A percentile compares a stretch with the other conserved stretches of the same genome.
phyloP scores from a whole-genome alignment of 2,113 vertebrate genomes.

The Hydropotes inermis region DNA sequence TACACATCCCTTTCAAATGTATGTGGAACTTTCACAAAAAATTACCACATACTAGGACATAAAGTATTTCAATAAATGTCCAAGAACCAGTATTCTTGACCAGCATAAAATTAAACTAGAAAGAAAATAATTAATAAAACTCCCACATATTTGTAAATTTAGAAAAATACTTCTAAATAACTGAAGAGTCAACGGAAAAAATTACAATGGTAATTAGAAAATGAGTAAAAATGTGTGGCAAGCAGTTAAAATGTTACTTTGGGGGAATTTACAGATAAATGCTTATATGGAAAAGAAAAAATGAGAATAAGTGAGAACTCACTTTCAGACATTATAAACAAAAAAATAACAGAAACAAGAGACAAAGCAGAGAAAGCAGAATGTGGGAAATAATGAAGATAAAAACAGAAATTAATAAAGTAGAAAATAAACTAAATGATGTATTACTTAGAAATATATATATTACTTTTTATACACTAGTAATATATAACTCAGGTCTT shows the following conservation, averaged over 20 bases:
- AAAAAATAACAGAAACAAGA: background rate
- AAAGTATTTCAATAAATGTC: background rate
- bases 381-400: background rate
- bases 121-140: background rate
- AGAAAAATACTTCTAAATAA: background rate
- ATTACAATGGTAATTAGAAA: background rate
- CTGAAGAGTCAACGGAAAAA: background rate
- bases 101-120: background rate
- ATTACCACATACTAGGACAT: background rate
- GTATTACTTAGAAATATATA: background rate
- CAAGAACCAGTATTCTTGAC: background rate
- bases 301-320: background rate
- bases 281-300: background rate
- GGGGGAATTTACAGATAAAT: background rate
- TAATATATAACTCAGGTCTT: background rate
- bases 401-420: background rate
- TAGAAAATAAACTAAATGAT: background rate
- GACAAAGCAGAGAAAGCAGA: background rate
- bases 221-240: background rate
- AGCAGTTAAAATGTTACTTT: background rate
- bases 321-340: background rate
- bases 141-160: background rate
- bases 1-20: background rate
- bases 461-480: background rate
- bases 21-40: background rate